Percentiles rank a stretch among this genome's conserved stretches.
phyloP scores from a whole-genome alignment of 2,888 invertebrate species.

The Polietes domitor region DNA sequence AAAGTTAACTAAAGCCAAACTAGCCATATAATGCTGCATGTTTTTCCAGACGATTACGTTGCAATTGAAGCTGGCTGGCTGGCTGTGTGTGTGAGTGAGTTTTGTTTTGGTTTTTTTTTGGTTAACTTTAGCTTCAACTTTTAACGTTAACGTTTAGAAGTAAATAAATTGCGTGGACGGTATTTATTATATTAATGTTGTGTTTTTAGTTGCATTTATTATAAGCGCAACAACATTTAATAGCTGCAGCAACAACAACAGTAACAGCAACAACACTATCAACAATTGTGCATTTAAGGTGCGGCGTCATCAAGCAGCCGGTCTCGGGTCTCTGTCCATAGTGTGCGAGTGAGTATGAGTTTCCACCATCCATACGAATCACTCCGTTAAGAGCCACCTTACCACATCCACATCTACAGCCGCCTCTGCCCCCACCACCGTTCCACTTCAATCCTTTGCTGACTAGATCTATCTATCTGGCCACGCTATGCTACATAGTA shows the following conservation, averaged over 20 bases:
- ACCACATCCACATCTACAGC: constrained; percentile 11
- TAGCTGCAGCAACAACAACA: constrained; percentile 55
- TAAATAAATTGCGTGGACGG: constrained; percentile 78
- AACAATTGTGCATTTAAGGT: constrained; percentile 65
- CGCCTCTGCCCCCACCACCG: constrained; percentile 40
- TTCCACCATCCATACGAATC: constrained; percentile 40
- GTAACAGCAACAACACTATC: constrained; percentile 48
- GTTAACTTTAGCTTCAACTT: background rate
- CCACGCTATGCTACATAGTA: background rate
- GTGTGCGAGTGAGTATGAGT: constrained; percentile 25
- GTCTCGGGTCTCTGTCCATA: constrained; percentile 48
- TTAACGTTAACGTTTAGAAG: constrained; percentile 43
- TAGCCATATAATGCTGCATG: constrained; percentile 39
- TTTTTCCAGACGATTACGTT: constrained; percentile 24
- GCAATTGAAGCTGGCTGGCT: background rate
- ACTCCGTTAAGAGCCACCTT: constrained; percentile 53
- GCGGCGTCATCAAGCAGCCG: constrained; percentile 67
- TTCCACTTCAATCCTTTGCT: background rate
- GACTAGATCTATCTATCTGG: background rate
- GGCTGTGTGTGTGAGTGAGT: background rate
- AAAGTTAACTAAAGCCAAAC: constrained; percentile 31
- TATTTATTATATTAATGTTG: constrained; percentile 76
- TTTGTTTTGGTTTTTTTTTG: background rate
- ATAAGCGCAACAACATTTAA: constrained; percentile 63
- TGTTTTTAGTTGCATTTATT: constrained; percentile 69